Evolutionary conservation across 2,113 vertebrate species (phyloP).

Genomic region (Gracilinanus agilis): DNA sequence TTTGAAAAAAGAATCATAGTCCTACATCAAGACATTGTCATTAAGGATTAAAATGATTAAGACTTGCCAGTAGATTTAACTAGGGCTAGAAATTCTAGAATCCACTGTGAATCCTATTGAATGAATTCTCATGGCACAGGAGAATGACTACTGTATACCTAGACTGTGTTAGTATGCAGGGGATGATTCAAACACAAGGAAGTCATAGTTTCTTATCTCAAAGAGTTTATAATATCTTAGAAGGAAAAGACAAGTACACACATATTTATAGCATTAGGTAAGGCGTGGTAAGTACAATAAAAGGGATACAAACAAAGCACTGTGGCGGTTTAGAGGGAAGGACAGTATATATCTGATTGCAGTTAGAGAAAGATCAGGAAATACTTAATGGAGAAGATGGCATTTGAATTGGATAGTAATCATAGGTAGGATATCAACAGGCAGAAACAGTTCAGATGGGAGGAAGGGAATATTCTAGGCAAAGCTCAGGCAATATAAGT

Average conservation of each 20-base stretch:
- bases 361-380: background rate
- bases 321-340: background rate
- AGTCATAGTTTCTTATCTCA: background rate
- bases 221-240: background rate
- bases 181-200: background rate
- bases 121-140: background rate
- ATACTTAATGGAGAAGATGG: background rate
- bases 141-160: background rate
- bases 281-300: background rate
- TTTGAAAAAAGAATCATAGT: background rate
- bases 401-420: background rate
- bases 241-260: background rate
- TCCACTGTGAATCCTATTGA: constrained; percentile 27
- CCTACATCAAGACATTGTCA: background rate
- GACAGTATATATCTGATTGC: background rate
- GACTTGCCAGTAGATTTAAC: constrained; percentile 60
- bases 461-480: background rate
- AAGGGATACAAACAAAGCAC: background rate
- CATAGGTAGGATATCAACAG: background rate
- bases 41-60: constrained; percentile 29
- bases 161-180: background rate
- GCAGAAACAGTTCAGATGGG: background rate
- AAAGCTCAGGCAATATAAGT: background rate
- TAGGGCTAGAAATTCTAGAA: constrained; percentile 50
- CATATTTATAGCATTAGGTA: background rate